Conservation (phyloP, 2,113 vertebrate species). For the Pyrgilauda ruficollis region DNA sequence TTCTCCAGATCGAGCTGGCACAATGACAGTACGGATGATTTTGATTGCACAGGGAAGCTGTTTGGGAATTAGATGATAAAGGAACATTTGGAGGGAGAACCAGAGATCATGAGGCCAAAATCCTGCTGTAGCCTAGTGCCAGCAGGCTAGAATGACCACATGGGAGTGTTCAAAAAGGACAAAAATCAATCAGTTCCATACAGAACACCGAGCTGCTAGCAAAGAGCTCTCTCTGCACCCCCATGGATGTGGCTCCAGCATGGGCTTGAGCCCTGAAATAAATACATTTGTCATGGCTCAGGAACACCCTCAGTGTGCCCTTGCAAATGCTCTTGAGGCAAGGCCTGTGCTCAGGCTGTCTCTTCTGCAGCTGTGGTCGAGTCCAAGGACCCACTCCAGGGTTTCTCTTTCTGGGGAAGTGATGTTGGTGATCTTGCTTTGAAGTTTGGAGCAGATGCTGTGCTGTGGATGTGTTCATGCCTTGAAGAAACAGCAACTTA, state of each 20-base stretch:
- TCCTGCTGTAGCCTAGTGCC: not conserved
- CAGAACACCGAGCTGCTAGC: not conserved
- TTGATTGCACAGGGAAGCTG: not conserved
- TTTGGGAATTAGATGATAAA: not conserved
- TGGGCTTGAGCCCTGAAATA: not conserved
- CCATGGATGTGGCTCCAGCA: accelerated
- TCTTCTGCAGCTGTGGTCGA: not conserved
- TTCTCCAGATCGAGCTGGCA: not conserved
- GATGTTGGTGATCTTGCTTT: not conserved
- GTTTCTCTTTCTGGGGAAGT: not conserved
- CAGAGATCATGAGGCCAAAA: not conserved
- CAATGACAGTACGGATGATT: accelerated
- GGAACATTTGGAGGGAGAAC: not conserved
- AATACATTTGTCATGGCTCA: not conserved
- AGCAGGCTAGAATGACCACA: not conserved
- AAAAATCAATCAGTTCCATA: accelerated
- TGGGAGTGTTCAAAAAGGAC: not conserved
- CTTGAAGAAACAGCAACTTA: not conserved
- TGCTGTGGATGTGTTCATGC: not conserved
- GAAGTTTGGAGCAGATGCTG: not conserved
- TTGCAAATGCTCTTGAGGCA: not conserved
- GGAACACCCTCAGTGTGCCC: accelerated
- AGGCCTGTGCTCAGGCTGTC: not conserved
- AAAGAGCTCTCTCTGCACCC: not conserved
- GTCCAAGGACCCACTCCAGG: accelerated